Evolutionary conservation across 2,797 vertebrate species (phyloP).

Genomic region (Hoplostethus atlanticus): DNA sequence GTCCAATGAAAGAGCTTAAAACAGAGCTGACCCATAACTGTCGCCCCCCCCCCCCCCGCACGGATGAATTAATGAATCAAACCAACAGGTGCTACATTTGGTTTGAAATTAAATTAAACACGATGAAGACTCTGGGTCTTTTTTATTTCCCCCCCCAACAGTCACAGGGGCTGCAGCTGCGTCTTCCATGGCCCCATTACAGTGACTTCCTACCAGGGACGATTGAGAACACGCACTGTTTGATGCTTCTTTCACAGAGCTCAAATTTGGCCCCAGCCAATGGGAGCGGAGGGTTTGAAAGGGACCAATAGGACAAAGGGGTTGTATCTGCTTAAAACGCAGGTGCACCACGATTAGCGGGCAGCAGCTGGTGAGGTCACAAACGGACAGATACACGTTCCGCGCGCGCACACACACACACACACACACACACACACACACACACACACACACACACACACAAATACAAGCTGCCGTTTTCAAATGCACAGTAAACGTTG

Average conservation of each 20-base stretch:
- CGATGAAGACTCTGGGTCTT: slow-evolving; percentile 3
- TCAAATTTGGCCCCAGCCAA: slow-evolving; percentile 66
- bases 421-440: slow-evolving; percentile 10
- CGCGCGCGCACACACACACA: not conserved
- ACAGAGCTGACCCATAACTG: slow-evolving; percentile 10
- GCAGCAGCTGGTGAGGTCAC: slow-evolving; percentile 82
- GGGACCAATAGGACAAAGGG: slow-evolving; percentile 75
- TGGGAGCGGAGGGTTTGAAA: slow-evolving; percentile 67
- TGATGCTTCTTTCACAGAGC: slow-evolving; percentile 63
- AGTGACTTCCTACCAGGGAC: slow-evolving; percentile 41
- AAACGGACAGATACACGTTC: slow-evolving; percentile 38
- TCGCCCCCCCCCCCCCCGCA: not conserved
- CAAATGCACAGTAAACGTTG: slow-evolving; percentile 43
- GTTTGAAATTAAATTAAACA: slow-evolving; percentile 36
- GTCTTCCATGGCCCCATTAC: slow-evolving; percentile 55
- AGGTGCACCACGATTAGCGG: slow-evolving; percentile 80
- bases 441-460: slow-evolving; percentile 14
- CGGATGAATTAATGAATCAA: slow-evolving; percentile 25
- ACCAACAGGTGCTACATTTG: slow-evolving; percentile 61
- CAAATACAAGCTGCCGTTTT: slow-evolving; percentile 21
- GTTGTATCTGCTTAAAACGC: slow-evolving; percentile 69
- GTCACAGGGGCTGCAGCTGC: slow-evolving; percentile 75
- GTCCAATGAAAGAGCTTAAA: not conserved
- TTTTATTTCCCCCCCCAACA: not conserved
- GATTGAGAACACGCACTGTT: slow-evolving; percentile 35